Percentiles rank a stretch among this genome's conserved stretches.
These are phyloP conservation scores for Prietella phreatophila DNA, from an alignment of 2,113 vertebrate species.

Conservation along the genomic window DNA sequence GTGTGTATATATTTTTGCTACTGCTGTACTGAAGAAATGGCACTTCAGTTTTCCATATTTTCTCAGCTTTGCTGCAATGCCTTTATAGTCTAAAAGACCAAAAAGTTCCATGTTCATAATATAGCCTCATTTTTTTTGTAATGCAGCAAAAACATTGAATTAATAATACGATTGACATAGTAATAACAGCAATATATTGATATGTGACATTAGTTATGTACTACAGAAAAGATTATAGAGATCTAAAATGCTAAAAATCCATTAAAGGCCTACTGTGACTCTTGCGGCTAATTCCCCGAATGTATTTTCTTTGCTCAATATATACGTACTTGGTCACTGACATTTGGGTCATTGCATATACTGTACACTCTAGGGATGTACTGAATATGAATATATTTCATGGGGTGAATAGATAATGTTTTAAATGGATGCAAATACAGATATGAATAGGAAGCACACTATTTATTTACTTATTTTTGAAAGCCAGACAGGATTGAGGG, in stretches of 20 bases:
- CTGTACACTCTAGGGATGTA: neutral
- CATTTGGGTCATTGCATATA: neutral
- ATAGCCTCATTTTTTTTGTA: neutral
- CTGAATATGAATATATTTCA: neutral
- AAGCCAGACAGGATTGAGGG: neutral
- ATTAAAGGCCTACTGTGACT: neutral
- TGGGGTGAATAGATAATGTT: neutral
- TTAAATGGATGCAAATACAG: too few species aligned
- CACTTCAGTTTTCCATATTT: neutral
- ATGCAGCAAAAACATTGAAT: neutral
- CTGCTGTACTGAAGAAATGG: neutral
- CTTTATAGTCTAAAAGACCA: neutral
- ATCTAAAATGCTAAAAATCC: neutral
- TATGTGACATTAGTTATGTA: neutral
- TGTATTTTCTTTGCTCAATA: neutral
- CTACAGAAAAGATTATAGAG: neutral
- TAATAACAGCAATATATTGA: neutral
- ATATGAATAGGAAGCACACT: neutral
- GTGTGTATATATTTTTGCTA: neutral
- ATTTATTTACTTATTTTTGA: neutral
- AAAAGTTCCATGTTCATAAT: neutral
- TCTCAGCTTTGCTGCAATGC: neutral
- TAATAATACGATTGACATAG: neutral
- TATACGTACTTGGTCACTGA: neutral
- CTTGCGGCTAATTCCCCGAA: neutral